phyloP scores from a whole-genome alignment of 2,113 vertebrate species.

The Asarcornis scutulata region DNA sequence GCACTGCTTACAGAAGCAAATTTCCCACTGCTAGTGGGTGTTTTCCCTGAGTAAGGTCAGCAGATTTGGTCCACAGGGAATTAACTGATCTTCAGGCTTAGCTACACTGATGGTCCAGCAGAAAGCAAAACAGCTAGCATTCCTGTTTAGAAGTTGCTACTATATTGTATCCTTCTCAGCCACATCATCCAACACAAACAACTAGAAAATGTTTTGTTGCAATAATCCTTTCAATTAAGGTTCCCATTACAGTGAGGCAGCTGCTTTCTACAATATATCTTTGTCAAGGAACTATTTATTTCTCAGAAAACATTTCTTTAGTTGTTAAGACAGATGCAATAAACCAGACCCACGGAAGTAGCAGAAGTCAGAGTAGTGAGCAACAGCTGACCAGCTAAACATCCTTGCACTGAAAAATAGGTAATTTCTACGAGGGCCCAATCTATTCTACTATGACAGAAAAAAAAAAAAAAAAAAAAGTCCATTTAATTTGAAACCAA shows the following conservation, averaged over 20 bases:
- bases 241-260: conserved; percentile 34
- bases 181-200: conserved; percentile 53
- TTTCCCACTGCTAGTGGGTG: conserved; percentile 61
- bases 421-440: background rate
- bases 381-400: conserved; percentile 5
- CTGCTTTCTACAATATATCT: conserved; percentile 61
- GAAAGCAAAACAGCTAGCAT: conserved; percentile 26
- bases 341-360: conserved; percentile 44
- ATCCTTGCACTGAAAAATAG: background rate
- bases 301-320: conserved; percentile 49
- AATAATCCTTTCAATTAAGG: conserved; percentile 65
- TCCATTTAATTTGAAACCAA: background rate
- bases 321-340: conserved; percentile 41
- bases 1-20: conserved; percentile 52
- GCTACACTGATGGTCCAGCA: background rate
- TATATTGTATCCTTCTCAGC: background rate
- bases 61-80: conserved; percentile 32
- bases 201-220: background rate
- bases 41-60: conserved; percentile 50
- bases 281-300: conserved; percentile 64
- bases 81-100: background rate
- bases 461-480: background rate
- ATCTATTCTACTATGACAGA: background rate
- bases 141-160: conserved; percentile 28
- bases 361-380: background rate